Conservation (phyloP, 2,888 invertebrate genomes). For the Hydropsyche betteni region DNA sequence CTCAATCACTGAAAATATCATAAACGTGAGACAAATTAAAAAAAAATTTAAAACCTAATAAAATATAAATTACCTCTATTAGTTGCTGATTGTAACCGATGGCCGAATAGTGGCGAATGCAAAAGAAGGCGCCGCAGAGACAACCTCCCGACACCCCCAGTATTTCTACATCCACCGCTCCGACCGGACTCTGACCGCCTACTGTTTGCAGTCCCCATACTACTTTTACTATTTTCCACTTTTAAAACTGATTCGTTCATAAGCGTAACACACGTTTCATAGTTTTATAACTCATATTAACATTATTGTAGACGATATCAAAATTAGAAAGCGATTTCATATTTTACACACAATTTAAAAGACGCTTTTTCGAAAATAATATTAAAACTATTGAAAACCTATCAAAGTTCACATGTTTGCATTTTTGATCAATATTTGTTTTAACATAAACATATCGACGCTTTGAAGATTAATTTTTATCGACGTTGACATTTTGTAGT, state of each 20-base stretch:
- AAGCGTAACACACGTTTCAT: neutral
- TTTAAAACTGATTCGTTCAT: neutral
- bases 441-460: too few species aligned
- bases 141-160: constrained; percentile 67
- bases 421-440: too few species aligned
- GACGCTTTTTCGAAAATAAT: neutral
- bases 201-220: constrained; percentile 43
- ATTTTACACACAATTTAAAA: too few species aligned
- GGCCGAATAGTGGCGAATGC: constrained; percentile 74
- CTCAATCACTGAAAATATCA: constrained; percentile 45
- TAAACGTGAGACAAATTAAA: constrained; percentile 11
- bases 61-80: constrained; percentile 58
- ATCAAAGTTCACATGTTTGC: too few species aligned
- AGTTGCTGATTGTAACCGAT: constrained; percentile 64
- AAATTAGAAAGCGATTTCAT: too few species aligned
- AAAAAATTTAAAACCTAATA: neutral
- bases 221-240: constrained; percentile 26
- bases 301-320: too few species aligned
- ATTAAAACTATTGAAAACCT: neutral
- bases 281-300: too few species aligned
- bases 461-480: too few species aligned
- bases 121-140: constrained; percentile 75
- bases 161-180: constrained; percentile 59
- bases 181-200: constrained; percentile 56
- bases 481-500: too few species aligned